A percentile compares a stretch with the other conserved stretches of the same genome.
These are phyloP conservation scores for Amphipyra berbera DNA, from an alignment of 2,888 invertebrate genomes.

Conservation along the genomic window DNA sequence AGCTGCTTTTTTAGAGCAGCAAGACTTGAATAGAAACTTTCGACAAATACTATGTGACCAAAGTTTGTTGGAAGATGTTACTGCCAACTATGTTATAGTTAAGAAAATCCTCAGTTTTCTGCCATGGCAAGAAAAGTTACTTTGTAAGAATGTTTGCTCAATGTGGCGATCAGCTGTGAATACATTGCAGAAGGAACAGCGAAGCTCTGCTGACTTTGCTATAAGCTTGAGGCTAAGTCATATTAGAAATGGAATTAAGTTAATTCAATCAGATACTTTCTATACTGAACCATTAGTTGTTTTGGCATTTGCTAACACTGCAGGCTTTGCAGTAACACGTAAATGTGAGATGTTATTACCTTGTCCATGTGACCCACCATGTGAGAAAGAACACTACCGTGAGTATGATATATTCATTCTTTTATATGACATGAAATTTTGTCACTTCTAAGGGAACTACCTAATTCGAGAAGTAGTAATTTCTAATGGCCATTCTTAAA, in stretches of 20 bases:
- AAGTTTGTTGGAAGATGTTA: conserved; percentile 73
- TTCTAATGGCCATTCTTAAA: too few relatives aligned
- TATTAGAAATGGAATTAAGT: conserved; percentile 65
- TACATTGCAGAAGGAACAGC: conserved; percentile 75
- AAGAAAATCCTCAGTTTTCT: conserved; percentile 81
- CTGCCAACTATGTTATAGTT: conserved; percentile 82
- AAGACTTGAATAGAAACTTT: conserved; percentile 66
- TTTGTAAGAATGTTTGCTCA: conserved; percentile 79
- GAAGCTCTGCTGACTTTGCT: conserved; percentile 77
- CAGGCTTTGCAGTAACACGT: conserved; percentile 64
- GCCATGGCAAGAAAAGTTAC: conserved; percentile 82
- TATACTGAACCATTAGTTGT: conserved; percentile 77
- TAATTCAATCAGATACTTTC: conserved; percentile 74
- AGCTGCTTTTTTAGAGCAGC: conserved; percentile 71
- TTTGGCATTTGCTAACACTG: conserved; percentile 76
- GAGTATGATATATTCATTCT: conserved; percentile 62
- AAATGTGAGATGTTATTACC: conserved; percentile 73
- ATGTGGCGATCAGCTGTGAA: conserved; percentile 80
- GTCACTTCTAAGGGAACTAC: too few relatives aligned
- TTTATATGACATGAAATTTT: background rate
- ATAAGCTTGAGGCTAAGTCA: conserved; percentile 64
- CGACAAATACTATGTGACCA: conserved; percentile 66
- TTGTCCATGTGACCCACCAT: conserved; percentile 73
- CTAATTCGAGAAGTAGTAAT: too few relatives aligned
- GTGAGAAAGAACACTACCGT: conserved; percentile 80